Conservation (phyloP, 1,140 invertebrate species). For the Mylabris phalerata region DNA sequence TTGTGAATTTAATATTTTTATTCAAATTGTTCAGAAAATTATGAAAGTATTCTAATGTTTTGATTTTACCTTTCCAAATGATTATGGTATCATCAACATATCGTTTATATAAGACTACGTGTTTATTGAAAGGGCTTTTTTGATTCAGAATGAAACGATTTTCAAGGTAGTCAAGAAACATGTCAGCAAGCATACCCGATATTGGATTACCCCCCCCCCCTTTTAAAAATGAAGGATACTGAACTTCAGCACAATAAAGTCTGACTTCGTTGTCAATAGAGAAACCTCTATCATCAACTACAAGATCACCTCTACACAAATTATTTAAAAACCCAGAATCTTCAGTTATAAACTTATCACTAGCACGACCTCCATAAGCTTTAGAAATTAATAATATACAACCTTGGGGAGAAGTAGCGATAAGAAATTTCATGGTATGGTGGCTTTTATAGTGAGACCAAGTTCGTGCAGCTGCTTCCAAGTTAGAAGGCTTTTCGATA, state of each 20-base stretch:
- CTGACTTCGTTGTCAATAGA: neutral
- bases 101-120: too few relatives aligned
- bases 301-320: constrained; percentile 13
- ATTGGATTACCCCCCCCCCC: neutral
- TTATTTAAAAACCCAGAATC: constrained; percentile 11
- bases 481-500: constrained; percentile 13
- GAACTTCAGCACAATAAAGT: neutral
- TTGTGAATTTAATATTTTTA: too few relatives aligned
- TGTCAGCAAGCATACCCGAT: too few relatives aligned
- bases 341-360: constrained; percentile 19
- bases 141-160: too few relatives aligned
- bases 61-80: too few relatives aligned
- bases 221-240: neutral
- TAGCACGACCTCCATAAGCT: constrained; percentile 18
- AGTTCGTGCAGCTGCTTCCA: constrained; percentile 7
- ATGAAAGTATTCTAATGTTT: too few relatives aligned
- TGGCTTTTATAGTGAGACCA: constrained; percentile 27
- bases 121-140: too few relatives aligned
- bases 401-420: constrained; percentile 20
- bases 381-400: constrained; percentile 18
- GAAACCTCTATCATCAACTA: constrained; percentile 23
- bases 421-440: constrained; percentile 23
- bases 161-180: too few relatives aligned
- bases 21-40: too few relatives aligned
- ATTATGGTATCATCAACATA: too few relatives aligned